phyloP scores from a whole-genome alignment of 92 coral and sea anemone species.

The Epizoanthus fatuus region DNA sequence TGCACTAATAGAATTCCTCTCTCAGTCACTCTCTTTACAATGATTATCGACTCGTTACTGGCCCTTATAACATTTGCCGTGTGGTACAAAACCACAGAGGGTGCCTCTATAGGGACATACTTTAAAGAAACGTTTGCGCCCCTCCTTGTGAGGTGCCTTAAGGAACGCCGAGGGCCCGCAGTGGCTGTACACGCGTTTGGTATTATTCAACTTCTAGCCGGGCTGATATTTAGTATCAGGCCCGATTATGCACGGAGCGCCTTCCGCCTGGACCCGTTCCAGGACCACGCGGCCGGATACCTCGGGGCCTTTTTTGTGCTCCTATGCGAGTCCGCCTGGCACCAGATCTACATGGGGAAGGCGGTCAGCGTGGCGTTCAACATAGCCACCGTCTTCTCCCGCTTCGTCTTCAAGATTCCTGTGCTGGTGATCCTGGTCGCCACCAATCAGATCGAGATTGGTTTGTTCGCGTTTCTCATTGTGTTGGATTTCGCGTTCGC shows the following conservation, averaged over 20 bases:
- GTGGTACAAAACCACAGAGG: slow-evolving; percentile 54
- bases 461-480: slow-evolving; percentile 23
- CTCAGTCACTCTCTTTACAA: too few species aligned
- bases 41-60: too few species aligned
- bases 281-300: slow-evolving; percentile 42
- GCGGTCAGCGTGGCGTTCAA: slow-evolving; percentile 24
- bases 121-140: slow-evolving; percentile 39
- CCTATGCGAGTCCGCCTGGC: slow-evolving; percentile 44
- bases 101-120: slow-evolving; percentile 21
- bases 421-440: slow-evolving; percentile 19
- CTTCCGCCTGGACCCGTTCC: slow-evolving; percentile 31
- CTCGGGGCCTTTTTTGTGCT: slow-evolving; percentile 41
- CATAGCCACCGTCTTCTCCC: slow-evolving; percentile 26
- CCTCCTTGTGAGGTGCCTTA: slow-evolving; percentile 44
- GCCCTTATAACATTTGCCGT: slow-evolving; percentile 14
- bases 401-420: slow-evolving; percentile 40
- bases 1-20: too few species aligned
- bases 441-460: slow-evolving; percentile 28
- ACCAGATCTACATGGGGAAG: slow-evolving; percentile 58
- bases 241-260: not conserved
- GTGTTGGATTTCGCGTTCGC: slow-evolving; percentile 24
- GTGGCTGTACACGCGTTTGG: slow-evolving; percentile 48
- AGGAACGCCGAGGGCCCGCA: slow-evolving; percentile 32
- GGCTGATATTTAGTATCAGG: slow-evolving; percentile 14
- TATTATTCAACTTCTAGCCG: slow-evolving; percentile 15